Conservation (phyloP, 2,113 vertebrate genomes). For the Melanerpes formicivorus region DNA sequence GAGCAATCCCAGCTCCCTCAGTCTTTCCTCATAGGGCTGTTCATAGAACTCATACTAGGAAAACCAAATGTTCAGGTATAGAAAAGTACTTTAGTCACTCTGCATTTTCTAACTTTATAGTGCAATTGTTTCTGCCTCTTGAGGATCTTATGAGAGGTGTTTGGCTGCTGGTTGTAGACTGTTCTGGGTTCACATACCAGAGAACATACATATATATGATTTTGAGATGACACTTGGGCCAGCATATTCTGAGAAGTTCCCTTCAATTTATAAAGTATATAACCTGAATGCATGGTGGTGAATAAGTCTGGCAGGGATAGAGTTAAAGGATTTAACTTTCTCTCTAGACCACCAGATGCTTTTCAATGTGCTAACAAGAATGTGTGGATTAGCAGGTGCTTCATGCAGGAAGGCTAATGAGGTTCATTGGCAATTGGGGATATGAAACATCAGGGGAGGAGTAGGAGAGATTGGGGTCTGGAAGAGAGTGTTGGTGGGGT, state of each 20-base stretch:
- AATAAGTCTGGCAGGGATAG: no score
- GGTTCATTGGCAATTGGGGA: neutral
- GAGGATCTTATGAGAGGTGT: neutral
- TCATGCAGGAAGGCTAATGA: conserved; percentile 27
- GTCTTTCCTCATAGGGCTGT: no score
- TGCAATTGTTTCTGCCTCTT: neutral
- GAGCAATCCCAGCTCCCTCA: no score
- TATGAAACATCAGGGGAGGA: neutral
- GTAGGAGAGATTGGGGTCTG: neutral
- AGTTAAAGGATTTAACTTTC: neutral
- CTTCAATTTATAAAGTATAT: neutral
- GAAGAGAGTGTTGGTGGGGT: neutral
- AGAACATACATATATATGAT: neutral
- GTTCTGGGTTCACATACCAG: neutral
- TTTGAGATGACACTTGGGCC: neutral
- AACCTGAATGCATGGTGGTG: neutral
- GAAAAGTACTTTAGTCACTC: neutral
- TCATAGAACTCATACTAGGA: neutral
- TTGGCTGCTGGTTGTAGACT: neutral
- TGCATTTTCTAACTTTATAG: neutral
- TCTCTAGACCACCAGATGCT: conserved; percentile 12
- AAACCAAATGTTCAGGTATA: accelerated
- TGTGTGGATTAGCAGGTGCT: conserved; percentile 39
- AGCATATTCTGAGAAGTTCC: neutral
- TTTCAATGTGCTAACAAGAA: neutral